Conservation (phyloP, 1,140 invertebrate genomes). For the Zaprionus nigranus region DNA sequence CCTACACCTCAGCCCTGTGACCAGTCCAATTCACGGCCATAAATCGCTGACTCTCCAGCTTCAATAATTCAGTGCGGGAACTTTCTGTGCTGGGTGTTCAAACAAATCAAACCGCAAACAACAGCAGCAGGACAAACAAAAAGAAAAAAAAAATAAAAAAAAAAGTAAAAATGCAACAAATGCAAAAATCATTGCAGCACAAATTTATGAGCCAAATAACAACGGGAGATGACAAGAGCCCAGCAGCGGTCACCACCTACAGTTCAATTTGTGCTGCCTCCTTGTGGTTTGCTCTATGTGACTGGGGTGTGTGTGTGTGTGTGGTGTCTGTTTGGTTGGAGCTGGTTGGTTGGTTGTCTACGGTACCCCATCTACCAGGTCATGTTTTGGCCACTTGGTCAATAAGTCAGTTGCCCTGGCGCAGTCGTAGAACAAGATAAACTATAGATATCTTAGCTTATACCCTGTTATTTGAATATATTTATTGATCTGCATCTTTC, state of each 20-base stretch:
- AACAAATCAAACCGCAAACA: conserved; percentile 53
- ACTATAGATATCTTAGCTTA: background rate
- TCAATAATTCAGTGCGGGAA: conserved; percentile 68
- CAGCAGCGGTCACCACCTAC: conserved; percentile 81
- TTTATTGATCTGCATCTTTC: no score
- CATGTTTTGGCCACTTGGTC: conserved; percentile 61
- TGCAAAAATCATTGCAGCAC: conserved; percentile 72
- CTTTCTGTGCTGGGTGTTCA: conserved; percentile 56
- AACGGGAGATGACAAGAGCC: conserved; percentile 82
- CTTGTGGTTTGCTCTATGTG: conserved; percentile 40
- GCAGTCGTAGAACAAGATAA: conserved; percentile 17
- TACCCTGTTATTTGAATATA: background rate
- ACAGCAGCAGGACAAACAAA: conserved; percentile 19
- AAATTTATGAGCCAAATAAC: conserved; percentile 82
- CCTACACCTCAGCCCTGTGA: conserved; percentile 1
- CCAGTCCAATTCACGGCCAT: conserved; percentile 54
- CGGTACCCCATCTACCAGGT: conserved; percentile 46
- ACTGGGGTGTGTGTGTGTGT: conserved; percentile 2
- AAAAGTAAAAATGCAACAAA: conserved; percentile 62
- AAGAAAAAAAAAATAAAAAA: conserved; percentile 36
- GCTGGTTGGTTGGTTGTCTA: background rate
- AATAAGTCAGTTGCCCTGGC: conserved; percentile 55
- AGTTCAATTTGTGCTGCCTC: conserved; percentile 79
- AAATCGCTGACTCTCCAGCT: conserved; percentile 65
- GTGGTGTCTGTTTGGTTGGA: conserved; percentile 2